Evolutionary conservation across 1,140 invertebrate species (phyloP).

Genomic region (Anastrepha ludens): DNA sequence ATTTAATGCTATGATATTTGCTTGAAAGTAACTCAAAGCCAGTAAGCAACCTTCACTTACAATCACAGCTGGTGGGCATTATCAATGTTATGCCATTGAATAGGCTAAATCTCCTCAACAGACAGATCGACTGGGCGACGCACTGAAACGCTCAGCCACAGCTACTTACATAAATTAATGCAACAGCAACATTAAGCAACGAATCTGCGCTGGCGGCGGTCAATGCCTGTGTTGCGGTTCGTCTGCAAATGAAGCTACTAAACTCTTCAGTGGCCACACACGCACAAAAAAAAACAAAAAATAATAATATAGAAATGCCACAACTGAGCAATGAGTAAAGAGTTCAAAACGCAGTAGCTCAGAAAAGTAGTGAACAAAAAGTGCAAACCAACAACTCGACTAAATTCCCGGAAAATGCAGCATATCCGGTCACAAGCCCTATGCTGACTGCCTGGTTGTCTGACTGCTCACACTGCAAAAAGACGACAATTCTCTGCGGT

Average conservation of each 20-base stretch:
- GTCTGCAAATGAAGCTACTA: constrained; percentile 58
- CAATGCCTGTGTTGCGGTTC: constrained; percentile 53
- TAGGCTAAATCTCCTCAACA: neutral
- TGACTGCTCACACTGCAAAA: neutral
- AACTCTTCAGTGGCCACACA: constrained; percentile 40
- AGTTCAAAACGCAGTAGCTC: constrained; percentile 12
- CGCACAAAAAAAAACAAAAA: neutral
- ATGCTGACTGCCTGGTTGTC: neutral
- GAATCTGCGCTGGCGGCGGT: constrained; percentile 42
- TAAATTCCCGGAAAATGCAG: constrained; percentile 10
- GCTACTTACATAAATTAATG: constrained; percentile 53
- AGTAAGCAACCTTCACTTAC: neutral
- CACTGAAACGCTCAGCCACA: neutral
- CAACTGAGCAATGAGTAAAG: constrained; percentile 42
- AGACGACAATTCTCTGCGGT: constrained; percentile 9
- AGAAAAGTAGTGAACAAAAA: constrained; percentile 28
- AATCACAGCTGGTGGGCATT: neutral
- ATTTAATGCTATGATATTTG: neutral
- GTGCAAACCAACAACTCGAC: constrained; percentile 19
- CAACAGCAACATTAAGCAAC: neutral
- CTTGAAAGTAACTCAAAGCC: neutral
- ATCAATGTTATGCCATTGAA: neutral
- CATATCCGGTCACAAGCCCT: neutral
- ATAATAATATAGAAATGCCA: neutral
- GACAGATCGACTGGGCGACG: neutral